Conservation (phyloP, 92 coral and sea anemone species). For the Phenganax marumi region DNA sequence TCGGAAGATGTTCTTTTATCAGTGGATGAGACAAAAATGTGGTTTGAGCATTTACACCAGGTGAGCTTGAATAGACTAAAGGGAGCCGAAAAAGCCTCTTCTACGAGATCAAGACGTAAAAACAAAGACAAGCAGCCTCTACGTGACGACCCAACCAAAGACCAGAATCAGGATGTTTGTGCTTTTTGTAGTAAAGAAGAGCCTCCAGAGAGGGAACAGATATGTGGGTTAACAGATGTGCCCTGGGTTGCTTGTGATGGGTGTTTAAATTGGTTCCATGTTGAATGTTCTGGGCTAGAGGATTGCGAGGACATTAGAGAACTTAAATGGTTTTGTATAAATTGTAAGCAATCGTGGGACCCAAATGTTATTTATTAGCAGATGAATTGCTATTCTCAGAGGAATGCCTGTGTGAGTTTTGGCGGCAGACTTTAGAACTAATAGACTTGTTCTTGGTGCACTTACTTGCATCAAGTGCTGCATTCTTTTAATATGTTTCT, state of each 20-base stretch:
- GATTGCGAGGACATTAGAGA: neutral
- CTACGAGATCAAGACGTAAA: neutral
- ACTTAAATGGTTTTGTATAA: constrained; percentile 14
- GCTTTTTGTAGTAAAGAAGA: neutral
- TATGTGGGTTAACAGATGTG: neutral
- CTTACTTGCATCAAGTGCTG: constrained; percentile 35
- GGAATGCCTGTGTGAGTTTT: constrained; percentile 2
- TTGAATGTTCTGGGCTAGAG: constrained; percentile 7
- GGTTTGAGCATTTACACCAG: constrained; percentile 34
- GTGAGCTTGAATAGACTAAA: constrained; percentile 17
- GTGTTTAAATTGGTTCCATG: constrained; percentile 25
- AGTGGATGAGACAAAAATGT: constrained; percentile 27
- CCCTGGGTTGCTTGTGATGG: constrained; percentile 27
- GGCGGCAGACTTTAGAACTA: constrained; percentile 19
- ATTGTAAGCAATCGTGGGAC: constrained; percentile 17
- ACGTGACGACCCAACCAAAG: neutral
- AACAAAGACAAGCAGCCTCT: neutral
- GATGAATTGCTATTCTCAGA: neutral
- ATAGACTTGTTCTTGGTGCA: neutral
- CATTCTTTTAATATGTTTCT: constrained; percentile 39
- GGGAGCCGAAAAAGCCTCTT: constrained; percentile 35
- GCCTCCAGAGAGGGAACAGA: constrained; percentile 1
- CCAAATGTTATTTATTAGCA: constrained; percentile 8
- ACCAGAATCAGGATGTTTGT: constrained; percentile 5
- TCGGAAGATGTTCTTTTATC: constrained; percentile 20